Evolutionary conservation across 2,797 vertebrate species (phyloP).

Genomic region (Ciconia nigra): DNA sequence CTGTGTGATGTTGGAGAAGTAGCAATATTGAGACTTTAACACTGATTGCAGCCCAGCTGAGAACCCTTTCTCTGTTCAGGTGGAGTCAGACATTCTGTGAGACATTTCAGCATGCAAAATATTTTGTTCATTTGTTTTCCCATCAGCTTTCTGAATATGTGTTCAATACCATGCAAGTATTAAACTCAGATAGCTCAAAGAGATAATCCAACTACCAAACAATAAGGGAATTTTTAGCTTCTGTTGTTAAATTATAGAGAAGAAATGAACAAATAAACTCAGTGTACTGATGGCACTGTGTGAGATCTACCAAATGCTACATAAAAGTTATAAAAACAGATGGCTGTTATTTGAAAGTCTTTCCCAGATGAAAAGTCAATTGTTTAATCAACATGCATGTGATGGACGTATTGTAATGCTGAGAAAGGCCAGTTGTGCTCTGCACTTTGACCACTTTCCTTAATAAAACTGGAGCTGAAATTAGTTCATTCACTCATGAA

Average conservation of each 20-base stretch:
- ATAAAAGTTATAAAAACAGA: not conserved
- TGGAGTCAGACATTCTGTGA: not conserved
- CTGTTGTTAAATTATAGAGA: not conserved
- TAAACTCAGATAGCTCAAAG: not conserved
- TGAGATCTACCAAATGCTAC: not conserved
- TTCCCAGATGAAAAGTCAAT: not conserved
- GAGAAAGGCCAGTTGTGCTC: not conserved
- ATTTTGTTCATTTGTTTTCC: not conserved
- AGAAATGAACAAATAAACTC: not conserved
- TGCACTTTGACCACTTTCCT: not conserved
- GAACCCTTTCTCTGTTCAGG: not conserved
- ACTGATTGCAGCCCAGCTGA: not conserved
- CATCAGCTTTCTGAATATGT: not conserved
- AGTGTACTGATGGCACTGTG: not conserved
- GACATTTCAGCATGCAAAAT: not conserved
- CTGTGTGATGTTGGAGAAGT: not conserved
- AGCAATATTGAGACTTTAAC: not conserved
- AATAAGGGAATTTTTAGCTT: not conserved
- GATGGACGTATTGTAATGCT: accelerated
- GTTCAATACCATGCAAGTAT: not conserved
- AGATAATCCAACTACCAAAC: not conserved
- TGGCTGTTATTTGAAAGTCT: not conserved
- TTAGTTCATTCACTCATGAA: not conserved
- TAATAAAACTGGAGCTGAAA: not conserved
- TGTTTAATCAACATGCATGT: not conserved